These are phyloP conservation scores for Epinephelus awoara DNA, from an alignment of 2,797 vertebrate species.

Conservation along the genomic window DNA sequence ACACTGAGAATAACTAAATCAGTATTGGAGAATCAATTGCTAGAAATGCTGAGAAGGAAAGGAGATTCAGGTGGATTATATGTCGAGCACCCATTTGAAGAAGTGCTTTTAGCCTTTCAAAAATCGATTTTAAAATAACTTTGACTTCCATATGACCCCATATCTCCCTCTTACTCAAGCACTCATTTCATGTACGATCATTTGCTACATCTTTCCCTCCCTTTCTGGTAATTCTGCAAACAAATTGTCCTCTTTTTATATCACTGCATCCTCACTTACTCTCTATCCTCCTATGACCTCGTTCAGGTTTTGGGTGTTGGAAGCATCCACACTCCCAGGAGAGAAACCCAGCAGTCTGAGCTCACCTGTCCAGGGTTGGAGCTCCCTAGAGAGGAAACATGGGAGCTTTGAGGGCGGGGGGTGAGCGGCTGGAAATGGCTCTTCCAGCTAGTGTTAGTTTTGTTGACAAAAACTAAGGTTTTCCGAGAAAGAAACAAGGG, in stretches of 20 bases:
- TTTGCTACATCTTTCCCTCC: neutral
- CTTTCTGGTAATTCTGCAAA: neutral
- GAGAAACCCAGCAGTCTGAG: slow-evolving; percentile 10
- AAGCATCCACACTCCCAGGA: slow-evolving; percentile 13
- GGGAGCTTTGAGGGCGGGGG: neutral
- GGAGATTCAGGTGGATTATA: slow-evolving; percentile 1
- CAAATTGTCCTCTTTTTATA: slow-evolving; percentile 4
- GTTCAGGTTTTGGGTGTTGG: slow-evolving; percentile 11
- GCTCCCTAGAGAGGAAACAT: slow-evolving; percentile 9
- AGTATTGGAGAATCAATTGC: neutral
- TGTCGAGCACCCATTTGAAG: neutral
- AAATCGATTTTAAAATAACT: slow-evolving; percentile 31
- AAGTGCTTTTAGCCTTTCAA: slow-evolving; percentile 31
- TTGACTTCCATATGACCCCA: slow-evolving; percentile 26
- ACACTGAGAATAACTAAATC: neutral
- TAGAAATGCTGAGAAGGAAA: neutral
- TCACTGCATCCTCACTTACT: slow-evolving; percentile 6
- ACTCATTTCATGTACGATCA: neutral
- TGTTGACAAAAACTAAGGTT: no score
- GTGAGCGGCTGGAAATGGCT: slow-evolving; percentile 20
- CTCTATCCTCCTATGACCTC: slow-evolving; percentile 3
- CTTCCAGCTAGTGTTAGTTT: slow-evolving; percentile 61
- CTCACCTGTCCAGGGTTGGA: neutral
- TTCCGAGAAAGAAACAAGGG: no score
- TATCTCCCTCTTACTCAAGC: neutral